These are phyloP conservation scores for Ramphastos sulfuratus DNA, from an alignment of 2,113 vertebrate genomes.

Conservation along the genomic window DNA sequence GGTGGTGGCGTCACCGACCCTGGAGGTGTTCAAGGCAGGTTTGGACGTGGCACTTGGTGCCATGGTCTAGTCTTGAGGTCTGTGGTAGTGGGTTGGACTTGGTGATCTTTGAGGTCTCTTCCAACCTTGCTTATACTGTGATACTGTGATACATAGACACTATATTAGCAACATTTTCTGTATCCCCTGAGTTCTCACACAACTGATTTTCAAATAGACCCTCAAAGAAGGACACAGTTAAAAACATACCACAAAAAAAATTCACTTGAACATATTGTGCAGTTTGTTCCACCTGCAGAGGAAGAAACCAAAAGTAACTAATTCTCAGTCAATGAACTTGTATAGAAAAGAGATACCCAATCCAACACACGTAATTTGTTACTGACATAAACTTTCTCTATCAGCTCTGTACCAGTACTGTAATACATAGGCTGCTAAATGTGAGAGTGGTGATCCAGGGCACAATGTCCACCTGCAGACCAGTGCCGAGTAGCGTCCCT, in stretches of 20 bases:
- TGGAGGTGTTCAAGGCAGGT: too few species aligned
- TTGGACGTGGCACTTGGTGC: too few species aligned
- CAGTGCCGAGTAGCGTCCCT: too few species aligned
- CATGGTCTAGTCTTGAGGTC: too few species aligned
- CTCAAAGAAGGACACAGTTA: background rate
- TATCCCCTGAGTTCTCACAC: background rate
- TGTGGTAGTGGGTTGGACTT: too few species aligned
- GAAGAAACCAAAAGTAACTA: background rate
- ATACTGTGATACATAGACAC: background rate
- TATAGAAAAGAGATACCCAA: background rate
- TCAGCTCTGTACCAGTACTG: background rate
- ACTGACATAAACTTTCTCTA: background rate
- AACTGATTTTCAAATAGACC: background rate
- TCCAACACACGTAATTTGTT: background rate
- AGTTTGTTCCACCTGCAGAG: background rate
- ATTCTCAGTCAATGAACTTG: background rate
- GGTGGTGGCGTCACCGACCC: too few species aligned
- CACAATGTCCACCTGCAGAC: too few species aligned
- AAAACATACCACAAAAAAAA: background rate
- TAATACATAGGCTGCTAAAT: too few species aligned
- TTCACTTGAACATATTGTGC: fast-evolving
- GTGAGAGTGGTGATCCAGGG: too few species aligned
- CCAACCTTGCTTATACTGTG: too few species aligned
- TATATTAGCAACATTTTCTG: background rate
- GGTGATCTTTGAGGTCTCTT: too few species aligned